Evolutionary conservation across 2,888 invertebrate genomes (phyloP).

Genomic region (Autographa pulchrina): DNA sequence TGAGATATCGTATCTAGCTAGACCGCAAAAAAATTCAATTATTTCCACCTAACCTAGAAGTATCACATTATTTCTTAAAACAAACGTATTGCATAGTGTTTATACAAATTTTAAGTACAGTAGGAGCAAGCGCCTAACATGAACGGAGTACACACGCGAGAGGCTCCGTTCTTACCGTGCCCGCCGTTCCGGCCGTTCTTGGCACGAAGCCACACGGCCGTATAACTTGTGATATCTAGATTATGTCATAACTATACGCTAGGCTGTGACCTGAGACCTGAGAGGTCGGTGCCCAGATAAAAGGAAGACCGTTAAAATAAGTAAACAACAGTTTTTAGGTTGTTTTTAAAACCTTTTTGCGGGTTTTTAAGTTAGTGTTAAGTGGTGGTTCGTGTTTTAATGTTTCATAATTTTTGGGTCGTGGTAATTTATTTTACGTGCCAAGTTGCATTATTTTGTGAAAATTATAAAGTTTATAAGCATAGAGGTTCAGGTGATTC

Average conservation of each 20-base stretch:
- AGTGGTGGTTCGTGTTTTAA: not conserved
- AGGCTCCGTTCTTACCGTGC: conserved; percentile 5
- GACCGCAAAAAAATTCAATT: no score
- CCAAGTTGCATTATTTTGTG: not conserved
- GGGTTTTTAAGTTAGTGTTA: not conserved
- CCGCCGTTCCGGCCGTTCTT: conserved; percentile 25
- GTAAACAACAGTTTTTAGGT: not conserved
- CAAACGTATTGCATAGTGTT: not conserved
- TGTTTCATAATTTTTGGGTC: not conserved
- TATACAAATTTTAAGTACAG: not conserved
- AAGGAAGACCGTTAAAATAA: conserved; percentile 1
- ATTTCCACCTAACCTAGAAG: no score
- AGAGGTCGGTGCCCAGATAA: conserved; percentile 29
- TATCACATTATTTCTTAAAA: no score
- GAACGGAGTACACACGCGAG: conserved; percentile 11
- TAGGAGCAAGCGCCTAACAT: conserved; percentile 21
- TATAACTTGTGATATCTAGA: conserved; percentile 46
- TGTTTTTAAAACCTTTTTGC: not conserved
- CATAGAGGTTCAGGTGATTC: no score
- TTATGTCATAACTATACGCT: conserved; percentile 28
- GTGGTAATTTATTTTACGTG: not conserved
- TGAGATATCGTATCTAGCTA: no score
- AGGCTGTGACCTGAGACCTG: conserved; percentile 2
- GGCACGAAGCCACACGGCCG: conserved; percentile 53
- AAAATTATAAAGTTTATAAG: not conserved